Evolutionary conservation across 2,797 vertebrate genomes (phyloP).

Genomic region (Helicolenus hilgendorfi): DNA sequence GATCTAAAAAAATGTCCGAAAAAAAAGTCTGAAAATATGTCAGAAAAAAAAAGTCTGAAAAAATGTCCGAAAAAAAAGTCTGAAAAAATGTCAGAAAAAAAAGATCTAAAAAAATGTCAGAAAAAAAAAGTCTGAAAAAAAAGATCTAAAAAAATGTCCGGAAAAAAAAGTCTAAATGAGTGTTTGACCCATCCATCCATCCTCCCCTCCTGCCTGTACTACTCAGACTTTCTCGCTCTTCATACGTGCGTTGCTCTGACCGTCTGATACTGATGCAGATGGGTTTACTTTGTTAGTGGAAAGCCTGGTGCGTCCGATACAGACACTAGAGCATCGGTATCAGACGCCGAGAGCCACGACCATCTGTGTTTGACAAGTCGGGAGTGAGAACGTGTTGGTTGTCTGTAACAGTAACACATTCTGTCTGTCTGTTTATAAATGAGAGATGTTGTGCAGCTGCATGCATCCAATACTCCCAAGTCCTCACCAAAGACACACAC

Average conservation of each 20-base stretch:
- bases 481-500: constrained; percentile 11
- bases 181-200: background rate
- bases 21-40: too few species aligned
- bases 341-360: background rate
- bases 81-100: too few species aligned
- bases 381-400: background rate
- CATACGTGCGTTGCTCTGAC: background rate
- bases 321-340: background rate
- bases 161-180: too few species aligned
- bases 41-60: too few species aligned
- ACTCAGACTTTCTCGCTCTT: too few species aligned
- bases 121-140: too few species aligned
- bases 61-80: too few species aligned
- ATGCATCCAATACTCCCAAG: background rate
- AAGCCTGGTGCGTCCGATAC: too few species aligned
- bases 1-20: too few species aligned
- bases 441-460: constrained; percentile 6
- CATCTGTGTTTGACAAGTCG: background rate
- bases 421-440: background rate
- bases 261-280: background rate
- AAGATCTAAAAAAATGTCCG: too few species aligned
- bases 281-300: too few species aligned
- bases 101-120: too few species aligned
- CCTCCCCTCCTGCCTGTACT: background rate
- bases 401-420: constrained; percentile 5